Base-by-base conservation (phyloP, 1,140 invertebrate genomes). In the Penaeus chinensis region DNA sequence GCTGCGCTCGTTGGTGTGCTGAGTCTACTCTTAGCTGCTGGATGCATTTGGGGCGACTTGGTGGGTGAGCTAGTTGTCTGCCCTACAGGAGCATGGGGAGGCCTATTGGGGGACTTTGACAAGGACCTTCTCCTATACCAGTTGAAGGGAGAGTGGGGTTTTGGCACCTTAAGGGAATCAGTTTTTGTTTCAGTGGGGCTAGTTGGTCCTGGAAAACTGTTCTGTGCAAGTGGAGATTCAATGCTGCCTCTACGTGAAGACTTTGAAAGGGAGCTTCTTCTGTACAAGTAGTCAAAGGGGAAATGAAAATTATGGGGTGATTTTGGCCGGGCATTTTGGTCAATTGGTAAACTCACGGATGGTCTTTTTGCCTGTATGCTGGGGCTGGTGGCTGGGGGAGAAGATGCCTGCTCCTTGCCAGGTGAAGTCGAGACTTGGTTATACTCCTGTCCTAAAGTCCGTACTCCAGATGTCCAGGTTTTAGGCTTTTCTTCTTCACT, bases 321-420 rank as follows among this genome's bases (percentile, higher is more conserved):
- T 74, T 37, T 19, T 27, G 71, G 42, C 27, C n/a, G 71, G 71
- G 71, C 20, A 74, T 74, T 74, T 74, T 74, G 71, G 42, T 27
- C 54, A 54, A 54, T 54, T 54, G 54, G 54, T 54, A 54, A 54
- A 54, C 54, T 54, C 54, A 54, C 54, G 54, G 54, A 54, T 54
- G 54, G 54, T 54, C 54, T 54, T 54, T 54, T 54, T 0, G 54
- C 54, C 54, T 74, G 27, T 74, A 8, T 32, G 71, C 27, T 37
- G 7, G 19, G 71, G 24, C 71, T 74, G 27, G 3, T 18, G 71
- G 27, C 24, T 74, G 24, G 71, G 42, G 42, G 42, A 32, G 24
- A 27, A 20, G 71, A 74, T 32, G 71, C 42, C 18, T 32, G 71
- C 27, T 10, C 27, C 27, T 74, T 32, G 27, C 13, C 11, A 19